These are phyloP conservation scores for Campoplex capitator DNA, from an alignment of 2,888 invertebrate genomes.

Conservation along the genomic window DNA sequence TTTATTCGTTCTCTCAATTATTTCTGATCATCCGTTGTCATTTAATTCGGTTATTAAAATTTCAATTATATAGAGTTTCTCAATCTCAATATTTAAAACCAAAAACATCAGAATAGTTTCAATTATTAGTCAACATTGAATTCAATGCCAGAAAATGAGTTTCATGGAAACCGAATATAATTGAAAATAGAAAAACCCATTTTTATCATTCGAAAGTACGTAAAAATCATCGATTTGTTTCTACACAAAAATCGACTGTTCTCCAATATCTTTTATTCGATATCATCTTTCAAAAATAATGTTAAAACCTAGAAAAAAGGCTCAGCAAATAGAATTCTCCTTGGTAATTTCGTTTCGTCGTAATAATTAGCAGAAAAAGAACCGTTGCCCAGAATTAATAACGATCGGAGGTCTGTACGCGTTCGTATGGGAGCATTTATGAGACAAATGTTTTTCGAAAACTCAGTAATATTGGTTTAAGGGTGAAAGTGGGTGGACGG, in stretches of 20 bases:
- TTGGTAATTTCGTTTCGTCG: background rate
- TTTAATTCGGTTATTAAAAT: background rate
- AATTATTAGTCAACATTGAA: background rate
- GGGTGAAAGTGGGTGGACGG: slow-evolving; percentile 53
- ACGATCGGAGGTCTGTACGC: background rate
- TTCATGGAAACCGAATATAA: background rate
- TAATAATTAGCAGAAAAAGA: background rate
- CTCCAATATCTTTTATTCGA: too few relatives aligned
- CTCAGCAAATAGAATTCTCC: background rate
- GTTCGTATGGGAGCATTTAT: background rate
- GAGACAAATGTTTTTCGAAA: slow-evolving; percentile 69
- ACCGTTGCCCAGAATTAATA: background rate
- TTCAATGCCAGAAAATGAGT: background rate
- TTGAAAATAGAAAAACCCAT: background rate
- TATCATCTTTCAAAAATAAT: background rate
- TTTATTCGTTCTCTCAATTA: background rate
- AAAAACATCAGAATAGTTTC: background rate
- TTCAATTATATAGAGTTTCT: background rate
- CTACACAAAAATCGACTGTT: background rate
- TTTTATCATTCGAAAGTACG: background rate
- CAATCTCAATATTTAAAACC: background rate
- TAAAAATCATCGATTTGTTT: background rate
- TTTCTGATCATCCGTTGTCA: background rate
- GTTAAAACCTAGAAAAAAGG: background rate
- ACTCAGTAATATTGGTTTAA: slow-evolving; percentile 58